These are phyloP conservation scores for Apoda limacodes DNA, from an alignment of 2,888 invertebrate genomes.

Conservation along the genomic window DNA sequence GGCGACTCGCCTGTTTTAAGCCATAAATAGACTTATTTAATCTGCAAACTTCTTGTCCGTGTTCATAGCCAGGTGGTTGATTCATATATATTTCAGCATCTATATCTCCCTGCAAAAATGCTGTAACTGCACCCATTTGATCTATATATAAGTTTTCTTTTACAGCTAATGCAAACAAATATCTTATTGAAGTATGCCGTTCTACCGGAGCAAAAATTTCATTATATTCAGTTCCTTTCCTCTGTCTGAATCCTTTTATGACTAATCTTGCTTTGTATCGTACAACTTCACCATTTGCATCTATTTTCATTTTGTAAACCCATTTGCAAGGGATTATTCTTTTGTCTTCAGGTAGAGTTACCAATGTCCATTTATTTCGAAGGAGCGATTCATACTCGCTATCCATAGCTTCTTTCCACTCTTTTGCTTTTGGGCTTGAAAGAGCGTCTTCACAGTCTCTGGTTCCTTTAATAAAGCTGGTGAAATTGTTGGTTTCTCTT, in stretches of 20 bases:
- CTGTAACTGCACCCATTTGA: constrained; percentile 6
- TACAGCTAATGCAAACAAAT: constrained; percentile 6
- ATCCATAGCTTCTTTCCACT: no score
- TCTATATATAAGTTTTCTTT: no score
- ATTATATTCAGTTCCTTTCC: no score
- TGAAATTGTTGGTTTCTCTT: constrained; percentile 5
- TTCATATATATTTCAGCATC: constrained; percentile 12
- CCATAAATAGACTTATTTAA: constrained; percentile 9
- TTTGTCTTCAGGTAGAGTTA: constrained; percentile 16
- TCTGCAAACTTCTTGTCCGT: constrained; percentile 3
- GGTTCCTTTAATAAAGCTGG: constrained; percentile 2
- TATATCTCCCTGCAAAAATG: constrained; percentile 12
- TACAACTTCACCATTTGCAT: constrained; percentile 21
- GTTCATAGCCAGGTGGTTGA: constrained; percentile 9
- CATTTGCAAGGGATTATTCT: constrained; percentile 17
- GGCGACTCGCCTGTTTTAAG: no score
- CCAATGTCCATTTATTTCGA: no score
- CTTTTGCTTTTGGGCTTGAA: no score
- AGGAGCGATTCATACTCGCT: no score
- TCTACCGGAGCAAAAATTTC: constrained; percentile 10
- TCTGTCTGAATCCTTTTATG: constrained; percentile 20
- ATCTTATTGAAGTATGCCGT: constrained; percentile 6
- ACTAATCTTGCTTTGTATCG: no score
- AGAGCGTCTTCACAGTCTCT: neutral
- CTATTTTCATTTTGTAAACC: no score